A percentile compares a stretch with the other conserved stretches of the same genome.
Conservation (phyloP, 2,888 invertebrate genomes). For the Lithosia quadra region DNA sequence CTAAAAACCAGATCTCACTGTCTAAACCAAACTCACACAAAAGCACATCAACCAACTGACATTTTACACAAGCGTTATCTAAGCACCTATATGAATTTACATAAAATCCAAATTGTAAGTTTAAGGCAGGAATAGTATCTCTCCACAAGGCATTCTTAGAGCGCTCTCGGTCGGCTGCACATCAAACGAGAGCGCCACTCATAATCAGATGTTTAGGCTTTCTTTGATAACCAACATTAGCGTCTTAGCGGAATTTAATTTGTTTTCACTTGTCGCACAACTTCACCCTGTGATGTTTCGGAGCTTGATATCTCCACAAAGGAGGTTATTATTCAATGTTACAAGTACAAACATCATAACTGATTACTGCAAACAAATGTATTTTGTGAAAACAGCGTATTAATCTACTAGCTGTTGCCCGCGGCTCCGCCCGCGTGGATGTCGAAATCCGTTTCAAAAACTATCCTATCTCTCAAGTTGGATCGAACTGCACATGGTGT, state of each 20-base stretch:
- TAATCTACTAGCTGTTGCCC: too few relatives aligned
- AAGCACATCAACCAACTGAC: constrained; percentile 19
- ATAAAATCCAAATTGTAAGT: constrained; percentile 61
- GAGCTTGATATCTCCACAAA: constrained; percentile 19
- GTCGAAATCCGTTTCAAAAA: too few relatives aligned
- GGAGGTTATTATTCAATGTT: constrained; percentile 17
- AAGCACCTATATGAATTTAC: constrained; percentile 40
- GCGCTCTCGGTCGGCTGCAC: constrained; percentile 69
- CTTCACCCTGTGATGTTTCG: constrained; percentile 42
- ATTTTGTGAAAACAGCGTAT: not conserved
- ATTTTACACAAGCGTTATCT: constrained; percentile 15
- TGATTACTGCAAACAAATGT: not conserved
- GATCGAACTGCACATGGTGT: too few relatives aligned
- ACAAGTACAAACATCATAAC: not conserved
- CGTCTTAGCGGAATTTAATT: constrained; percentile 82
- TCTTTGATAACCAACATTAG: constrained; percentile 83
- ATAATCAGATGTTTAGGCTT: constrained; percentile 81
- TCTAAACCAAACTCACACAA: constrained; percentile 13
- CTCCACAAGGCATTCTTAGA: constrained; percentile 80
- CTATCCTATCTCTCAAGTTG: too few relatives aligned
- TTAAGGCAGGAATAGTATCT: constrained; percentile 55
- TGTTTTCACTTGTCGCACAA: constrained; percentile 69
- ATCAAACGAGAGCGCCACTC: constrained; percentile 78
- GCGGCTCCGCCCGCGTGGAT: too few relatives aligned
- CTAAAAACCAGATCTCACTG: constrained; percentile 10